Evolutionary conservation across 2,797 vertebrate genomes (phyloP), one percentile per base, ranked within the genome.

Genomic region (Toxotes lorentzi): DNA sequence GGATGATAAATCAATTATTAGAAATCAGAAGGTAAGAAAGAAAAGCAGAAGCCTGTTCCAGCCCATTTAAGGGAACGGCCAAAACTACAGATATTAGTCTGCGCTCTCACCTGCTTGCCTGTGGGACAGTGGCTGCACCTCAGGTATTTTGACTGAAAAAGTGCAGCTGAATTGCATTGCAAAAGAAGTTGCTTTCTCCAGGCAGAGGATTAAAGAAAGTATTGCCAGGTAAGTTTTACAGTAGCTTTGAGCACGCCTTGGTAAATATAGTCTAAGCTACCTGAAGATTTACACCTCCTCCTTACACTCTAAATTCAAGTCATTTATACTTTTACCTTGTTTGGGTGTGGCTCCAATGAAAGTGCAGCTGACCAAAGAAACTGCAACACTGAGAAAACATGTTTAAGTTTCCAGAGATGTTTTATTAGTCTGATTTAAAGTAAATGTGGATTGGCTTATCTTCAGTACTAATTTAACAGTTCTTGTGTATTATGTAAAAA

Each of bases 61-160:
- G 34, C 2, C 24, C 2, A 19, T 53, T 45, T 1, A 7, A 50
- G 56, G 27, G 59, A 51, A 41, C 12, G 68, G 30, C 51, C 5
- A 38, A 73, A 66, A 24, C 24, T 17, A 47, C 47, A 64, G 50
- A 65, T 40, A 53, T 71, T 7, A 27, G 32, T 57, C 38, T 38
- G 23, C 1, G 5, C 34, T 71, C 27, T 65, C 32, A 43, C 27
- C 38, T 76, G 59, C 58, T 57, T 57, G 30, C 19, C 23, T 51
- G 58, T 21, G n/a, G 59, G 48, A 69, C 12, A 2, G 34, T 13
- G 16, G 50, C 70, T 40, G 21, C 60, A 68, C 34, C 63, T 68
- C 38, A 56, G 30, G 40, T 74, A 30, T 67, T 73, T 16, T 40
- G 34, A 71, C 41, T 79, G 34, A 63, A 70, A 66, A 57, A 16